A percentile compares a stretch with the other conserved stretches of the same genome.
Evolutionary conservation across 2,888 invertebrate genomes (phyloP).

Genomic region (Aethes cnicana): DNA sequence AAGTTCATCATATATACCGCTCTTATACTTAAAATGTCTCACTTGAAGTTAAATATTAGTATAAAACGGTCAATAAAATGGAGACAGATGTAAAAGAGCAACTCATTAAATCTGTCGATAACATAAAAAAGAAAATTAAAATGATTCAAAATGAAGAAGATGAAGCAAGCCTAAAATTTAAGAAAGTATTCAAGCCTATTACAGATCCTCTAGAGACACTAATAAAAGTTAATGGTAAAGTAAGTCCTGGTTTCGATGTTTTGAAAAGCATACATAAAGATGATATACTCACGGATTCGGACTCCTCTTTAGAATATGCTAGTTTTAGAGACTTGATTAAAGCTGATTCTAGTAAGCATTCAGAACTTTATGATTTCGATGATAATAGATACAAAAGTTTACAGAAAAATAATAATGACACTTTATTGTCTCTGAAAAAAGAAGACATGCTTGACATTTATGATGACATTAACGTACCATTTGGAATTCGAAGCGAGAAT

Average conservation of each 20-base stretch:
- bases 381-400: background rate
- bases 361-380: background rate
- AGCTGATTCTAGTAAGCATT: background rate
- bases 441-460: slow-evolving; percentile 1
- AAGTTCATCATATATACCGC: background rate
- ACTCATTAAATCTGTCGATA: background rate
- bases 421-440: background rate
- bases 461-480: slow-evolving; percentile 17
- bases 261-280: background rate
- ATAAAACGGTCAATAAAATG: background rate
- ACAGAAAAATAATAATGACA: background rate
- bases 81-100: slow-evolving; percentile 1
- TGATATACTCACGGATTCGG: background rate
- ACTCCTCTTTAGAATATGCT: background rate
- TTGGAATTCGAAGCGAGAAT: slow-evolving; percentile 20
- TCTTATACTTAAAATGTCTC: background rate
- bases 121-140: background rate
- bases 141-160: background rate
- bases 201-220: slow-evolving; percentile 1
- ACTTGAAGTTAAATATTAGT: background rate
- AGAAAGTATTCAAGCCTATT: background rate
- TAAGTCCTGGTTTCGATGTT: background rate
- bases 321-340: background rate
- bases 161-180: background rate
- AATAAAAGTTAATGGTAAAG: background rate